Base-by-base conservation (phyloP, 2,888 invertebrate genomes). In the Colletes collaris region DNA sequence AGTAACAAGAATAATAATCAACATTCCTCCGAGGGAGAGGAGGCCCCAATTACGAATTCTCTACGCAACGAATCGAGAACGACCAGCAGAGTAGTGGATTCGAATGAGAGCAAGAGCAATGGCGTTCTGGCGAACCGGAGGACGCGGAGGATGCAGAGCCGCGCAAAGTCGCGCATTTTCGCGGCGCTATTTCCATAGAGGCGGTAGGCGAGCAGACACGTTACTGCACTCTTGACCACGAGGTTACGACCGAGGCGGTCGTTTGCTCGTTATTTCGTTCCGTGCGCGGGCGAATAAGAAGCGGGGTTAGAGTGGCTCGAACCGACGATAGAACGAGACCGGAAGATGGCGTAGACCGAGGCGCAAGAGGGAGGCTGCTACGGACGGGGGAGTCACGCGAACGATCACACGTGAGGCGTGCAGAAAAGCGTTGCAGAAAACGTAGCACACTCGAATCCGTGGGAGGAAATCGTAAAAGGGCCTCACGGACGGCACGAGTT, bases 201-300 rank as follows among this genome's bases (percentile, higher is more conserved):
- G 60, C 50, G 70, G 75, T 58, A 62, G 70, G 55, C 82, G 79
- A 76, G 65, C 86, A 78, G 81, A 76, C 81, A 83, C 81, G 84
- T 86, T 86, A 83, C 75, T 72, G 83, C 86, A 86, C 83, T 83
- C 83, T 86, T 86, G 84, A 86, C 84, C 84, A 69, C 62, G 77
- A 67, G 84, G 77, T 84, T 84, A 80, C 86, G 84, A 86, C 68
- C 83, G 64, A 64, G 75, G 53, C 53, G 84, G 66, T 75, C 76
- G 82, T 85, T 86, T 76, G 86, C 84, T 86, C 84, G 86, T 85
- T 85, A 85, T 83, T 86, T 83, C 86, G 84, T 75, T 86, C 73
- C 65, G 76, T 76, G 79, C 82, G 72, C 76, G 60, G 76, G 67
- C 82, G 82, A 82, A 78, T 82, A 81, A 82, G 75, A 74, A 81